Base-by-base conservation (phyloP, 53 echinoderm and acorn worm species). In the Echinometra lucunter region DNA sequence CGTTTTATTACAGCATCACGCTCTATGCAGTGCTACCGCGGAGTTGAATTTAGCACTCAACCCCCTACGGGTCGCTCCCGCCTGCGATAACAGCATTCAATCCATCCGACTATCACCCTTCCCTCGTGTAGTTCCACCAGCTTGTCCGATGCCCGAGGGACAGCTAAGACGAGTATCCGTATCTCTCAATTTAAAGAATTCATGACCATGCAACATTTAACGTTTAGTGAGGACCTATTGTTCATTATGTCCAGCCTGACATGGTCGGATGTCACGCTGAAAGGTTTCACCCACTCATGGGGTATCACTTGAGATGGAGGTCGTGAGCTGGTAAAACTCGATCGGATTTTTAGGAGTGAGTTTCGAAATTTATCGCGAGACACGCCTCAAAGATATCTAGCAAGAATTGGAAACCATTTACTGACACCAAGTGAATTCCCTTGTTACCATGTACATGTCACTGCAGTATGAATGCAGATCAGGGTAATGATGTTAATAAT, bases 201-300 rank as follows among this genome's bases (percentile, higher is more conserved):
- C 88, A 88, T 88, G 88, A 88, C 88, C 88, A 88, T 88, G 88
- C 53, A 88, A 88, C 88, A 88, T 88, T 88, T 88, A 88, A 88
- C 56, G 88, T 88, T 55, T 32, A 34, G 88, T 56, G 55, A 56
- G 42, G 32, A 49, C 49, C 88, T 88, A 53, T 88, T 88, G 88
- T 88, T 28, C 55, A 88, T 88, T 25, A 56, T 88, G 88, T 88
- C 55, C 53, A 56, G n/a, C 49, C 28, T 49, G 88, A 32, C 88
- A 88, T 88, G 88, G 88, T 88, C 88, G 88, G 55, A 88, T 88
- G 88, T 88, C 88, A 88, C 28, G 40, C 28, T 55, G 88, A 88
- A 88, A 88, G 88, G 32, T 15, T 28, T 32, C 30, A n/a, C 34
- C 88, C 55, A 88, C 88, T 53, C 34, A 13, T n/a, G 53, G 55